phyloP scores from a whole-genome alignment of 2,888 invertebrate species.

The Pterostichus madidus region DNA sequence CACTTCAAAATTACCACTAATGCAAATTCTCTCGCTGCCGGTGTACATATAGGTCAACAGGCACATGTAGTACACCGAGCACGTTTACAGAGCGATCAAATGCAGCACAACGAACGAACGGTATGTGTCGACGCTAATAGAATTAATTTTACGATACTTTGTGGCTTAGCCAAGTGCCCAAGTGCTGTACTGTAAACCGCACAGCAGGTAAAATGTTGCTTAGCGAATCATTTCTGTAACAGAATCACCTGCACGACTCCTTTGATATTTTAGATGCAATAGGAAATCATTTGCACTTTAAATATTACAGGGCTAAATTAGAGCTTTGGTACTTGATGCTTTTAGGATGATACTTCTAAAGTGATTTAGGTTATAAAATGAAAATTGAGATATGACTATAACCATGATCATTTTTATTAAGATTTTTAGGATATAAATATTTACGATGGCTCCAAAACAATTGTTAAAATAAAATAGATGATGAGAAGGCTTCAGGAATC shows the following conservation, averaged over 20 bases:
- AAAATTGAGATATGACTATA: no score
- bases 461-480: no score
- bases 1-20: conserved; percentile 25
- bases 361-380: no score
- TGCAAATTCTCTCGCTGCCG: conserved; percentile 18
- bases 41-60: conserved; percentile 41
- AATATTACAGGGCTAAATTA: no score
- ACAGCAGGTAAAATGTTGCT: conserved; percentile 30
- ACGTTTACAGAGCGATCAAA: conserved; percentile 18
- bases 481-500: no score
- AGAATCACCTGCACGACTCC: conserved; percentile 9
- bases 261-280: conserved; percentile 28
- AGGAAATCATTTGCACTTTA: not conserved
- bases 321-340: no score
- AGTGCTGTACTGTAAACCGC: conserved; percentile 8
- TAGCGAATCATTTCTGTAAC: conserved; percentile 18
- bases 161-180: not conserved
- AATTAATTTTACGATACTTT: conserved; percentile 44
- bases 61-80: conserved; percentile 10
- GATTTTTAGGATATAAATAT: no score
- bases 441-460: no score
- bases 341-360: no score
- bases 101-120: conserved; percentile 1
- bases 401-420: no score
- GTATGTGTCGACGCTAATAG: conserved; percentile 22